Evolutionary conservation across 2,888 invertebrate species (phyloP).

Genomic region (Leptopterna dolabrata): DNA sequence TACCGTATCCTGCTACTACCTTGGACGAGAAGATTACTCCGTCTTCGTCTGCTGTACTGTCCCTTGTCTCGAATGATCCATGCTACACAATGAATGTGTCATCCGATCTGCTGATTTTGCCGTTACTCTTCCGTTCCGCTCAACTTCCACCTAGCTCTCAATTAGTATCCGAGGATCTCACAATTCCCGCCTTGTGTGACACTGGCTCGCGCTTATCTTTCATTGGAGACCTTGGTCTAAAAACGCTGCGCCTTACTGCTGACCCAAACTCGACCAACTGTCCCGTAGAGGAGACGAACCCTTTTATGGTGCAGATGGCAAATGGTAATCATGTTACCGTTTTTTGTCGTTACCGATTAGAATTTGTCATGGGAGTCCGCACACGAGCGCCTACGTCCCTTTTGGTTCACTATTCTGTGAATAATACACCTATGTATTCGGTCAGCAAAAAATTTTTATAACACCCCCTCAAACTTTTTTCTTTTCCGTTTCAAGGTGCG

Average conservation of each 20-base stretch:
- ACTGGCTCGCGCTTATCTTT: slow-evolving; percentile 13
- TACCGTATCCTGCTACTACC: too few species aligned
- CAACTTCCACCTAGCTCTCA: too few species aligned
- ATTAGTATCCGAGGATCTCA: not conserved
- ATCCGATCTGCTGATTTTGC: not conserved
- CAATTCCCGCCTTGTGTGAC: not conserved
- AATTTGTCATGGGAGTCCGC: not conserved
- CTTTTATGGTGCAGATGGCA: not conserved
- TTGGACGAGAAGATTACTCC: too few species aligned
- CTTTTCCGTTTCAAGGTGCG: too few species aligned
- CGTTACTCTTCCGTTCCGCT: not conserved
- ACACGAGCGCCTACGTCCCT: too few species aligned
- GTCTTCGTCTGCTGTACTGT: not conserved
- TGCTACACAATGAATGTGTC: not conserved
- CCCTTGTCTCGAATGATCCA: not conserved
- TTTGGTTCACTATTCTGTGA: too few species aligned
- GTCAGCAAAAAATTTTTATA: too few species aligned
- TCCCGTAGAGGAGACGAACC: not conserved
- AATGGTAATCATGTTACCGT: not conserved
- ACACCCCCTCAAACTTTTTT: too few species aligned
- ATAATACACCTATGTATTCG: too few species aligned
- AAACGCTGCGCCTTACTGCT: not conserved
- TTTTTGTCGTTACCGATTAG: not conserved
- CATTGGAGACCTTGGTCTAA: not conserved
- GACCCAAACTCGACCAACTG: not conserved